Base-by-base conservation (phyloP, 2,797 vertebrate genomes). In the Neosalanx taihuensis region DNA sequence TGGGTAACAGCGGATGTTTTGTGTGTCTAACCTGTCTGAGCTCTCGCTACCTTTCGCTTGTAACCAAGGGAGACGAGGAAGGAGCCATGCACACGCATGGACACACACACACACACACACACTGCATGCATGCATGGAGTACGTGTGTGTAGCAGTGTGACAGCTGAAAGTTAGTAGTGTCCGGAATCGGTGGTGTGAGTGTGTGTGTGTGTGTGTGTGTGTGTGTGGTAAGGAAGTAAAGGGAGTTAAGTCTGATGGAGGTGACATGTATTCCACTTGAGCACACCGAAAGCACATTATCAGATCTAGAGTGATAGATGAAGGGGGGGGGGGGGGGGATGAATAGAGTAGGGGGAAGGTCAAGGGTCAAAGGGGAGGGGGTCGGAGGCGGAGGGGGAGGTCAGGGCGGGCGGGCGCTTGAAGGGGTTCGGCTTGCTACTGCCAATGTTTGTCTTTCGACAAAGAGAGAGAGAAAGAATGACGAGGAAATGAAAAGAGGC, bases 151-250 rank as follows among this genome's bases (percentile, higher is more conserved):
- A 49, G 49, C 20, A 9, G 18, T 49, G 15, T 46, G 6, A 56
- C n/a, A 31, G 37, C 41, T 6, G 20, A 6, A 23, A 26, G 12
- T 49, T 41, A 26, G 20, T 13, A 66, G 29, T 30, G 56, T 68
- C 29, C 35, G 49, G 51, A 68, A 57, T 29, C 31, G 46, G 46
- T 67, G n/a, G 20, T 64, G 33, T 64, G 62, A n/a, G 31, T 64
- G 17, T 41, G 31, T 20, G 31, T 20, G 33, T 35, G 30, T 18
- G 17, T 46, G 35, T 13, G 23, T 31, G 46, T 65, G 35, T 65
- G 37, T 29, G 37, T 26, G 23, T 26, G 23, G 23, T 9, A 10
- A 3, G 20, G 29, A 30, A 18, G 37, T 12, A 23, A 41, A 41
- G 3, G 64, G 53, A 20, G 37, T 41, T 10, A 10, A 7, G 37